phyloP scores from a whole-genome alignment of 2,888 invertebrate species.

The Cosmopolites sordidus region DNA sequence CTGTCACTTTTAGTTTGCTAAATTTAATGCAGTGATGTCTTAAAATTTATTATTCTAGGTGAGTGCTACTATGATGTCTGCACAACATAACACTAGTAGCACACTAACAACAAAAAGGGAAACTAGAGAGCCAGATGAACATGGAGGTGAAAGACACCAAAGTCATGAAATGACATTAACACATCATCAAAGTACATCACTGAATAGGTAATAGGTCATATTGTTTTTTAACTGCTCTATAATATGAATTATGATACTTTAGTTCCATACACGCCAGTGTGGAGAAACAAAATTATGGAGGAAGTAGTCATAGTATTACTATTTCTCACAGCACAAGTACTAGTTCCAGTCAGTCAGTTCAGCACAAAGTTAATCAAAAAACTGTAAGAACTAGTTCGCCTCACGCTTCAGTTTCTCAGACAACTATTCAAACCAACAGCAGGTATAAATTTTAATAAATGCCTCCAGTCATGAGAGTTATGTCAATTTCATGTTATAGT shows the following conservation, averaged over 20 bases:
- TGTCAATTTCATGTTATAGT: too few species aligned
- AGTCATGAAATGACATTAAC: constrained; percentile 63
- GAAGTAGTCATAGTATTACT: constrained; percentile 55
- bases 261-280: constrained; percentile 62
- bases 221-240: too few species aligned
- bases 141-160: constrained; percentile 56
- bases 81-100: constrained; percentile 67
- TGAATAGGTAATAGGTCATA: constrained; percentile 44
- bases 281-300: constrained; percentile 55
- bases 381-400: constrained; percentile 45
- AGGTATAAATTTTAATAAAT: too few species aligned
- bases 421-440: constrained; percentile 48
- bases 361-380: constrained; percentile 47
- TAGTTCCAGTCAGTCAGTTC: constrained; percentile 62
- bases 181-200: constrained; percentile 63
- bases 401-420: constrained; percentile 36
- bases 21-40: not conserved
- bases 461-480: too few species aligned
- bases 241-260: not conserved
- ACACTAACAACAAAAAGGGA: constrained; percentile 69
- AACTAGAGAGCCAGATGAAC: constrained; percentile 44
- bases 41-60: constrained; percentile 48
- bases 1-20: too few species aligned
- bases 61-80: constrained; percentile 63
- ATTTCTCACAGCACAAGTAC: constrained; percentile 66